Evolutionary conservation across 2,113 vertebrate species (phyloP).

Genomic region (Corapipo altera): DNA sequence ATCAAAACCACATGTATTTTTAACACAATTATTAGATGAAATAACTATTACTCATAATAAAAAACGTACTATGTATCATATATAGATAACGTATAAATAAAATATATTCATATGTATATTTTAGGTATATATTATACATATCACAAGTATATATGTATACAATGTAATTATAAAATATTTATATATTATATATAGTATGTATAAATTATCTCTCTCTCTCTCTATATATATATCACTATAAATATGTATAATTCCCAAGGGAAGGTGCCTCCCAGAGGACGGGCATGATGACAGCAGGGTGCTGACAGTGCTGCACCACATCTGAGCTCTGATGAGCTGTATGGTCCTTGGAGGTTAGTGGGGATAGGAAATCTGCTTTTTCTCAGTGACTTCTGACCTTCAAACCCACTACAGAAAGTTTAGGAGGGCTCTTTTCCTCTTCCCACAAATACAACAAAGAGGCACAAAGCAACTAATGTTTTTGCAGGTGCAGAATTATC

Average conservation of each 20-base stretch:
- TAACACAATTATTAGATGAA: neutral
- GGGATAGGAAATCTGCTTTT: constrained; percentile 10
- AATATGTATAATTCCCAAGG: neutral
- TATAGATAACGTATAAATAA: neutral
- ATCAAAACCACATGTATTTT: neutral
- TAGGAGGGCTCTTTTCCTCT: neutral
- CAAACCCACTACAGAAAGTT: neutral
- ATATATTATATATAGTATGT: neutral
- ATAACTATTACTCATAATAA: neutral
- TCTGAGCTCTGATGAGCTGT: neutral
- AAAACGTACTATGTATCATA: too few relatives aligned
- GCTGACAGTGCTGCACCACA: neutral
- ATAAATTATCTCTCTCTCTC: neutral
- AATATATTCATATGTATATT: neutral
- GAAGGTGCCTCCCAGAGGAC: neutral
- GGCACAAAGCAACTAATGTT: neutral
- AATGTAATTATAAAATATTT: neutral
- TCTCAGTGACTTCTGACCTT: neutral
- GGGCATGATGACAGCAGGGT: neutral
- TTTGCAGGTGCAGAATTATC: constrained; percentile 53
- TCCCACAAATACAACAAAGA: neutral
- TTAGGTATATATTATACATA: neutral
- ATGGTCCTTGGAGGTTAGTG: neutral
- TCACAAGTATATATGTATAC: neutral
- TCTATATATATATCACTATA: neutral